Conservation (phyloP, 2,797 vertebrate genomes). For the Pseudopleuronectes americanus region DNA sequence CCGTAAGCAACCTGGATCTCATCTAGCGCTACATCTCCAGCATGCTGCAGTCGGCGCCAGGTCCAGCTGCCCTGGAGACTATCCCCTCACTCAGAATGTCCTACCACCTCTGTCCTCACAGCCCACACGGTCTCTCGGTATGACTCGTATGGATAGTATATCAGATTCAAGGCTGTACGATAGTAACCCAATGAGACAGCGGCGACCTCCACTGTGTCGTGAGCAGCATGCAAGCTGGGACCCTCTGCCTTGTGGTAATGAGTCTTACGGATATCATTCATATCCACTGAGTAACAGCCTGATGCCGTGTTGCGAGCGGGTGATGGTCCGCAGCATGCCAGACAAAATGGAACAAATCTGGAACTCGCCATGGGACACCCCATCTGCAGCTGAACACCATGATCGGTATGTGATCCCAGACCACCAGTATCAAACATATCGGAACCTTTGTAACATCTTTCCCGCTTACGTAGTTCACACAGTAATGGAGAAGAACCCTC, state of each 20-base stretch:
- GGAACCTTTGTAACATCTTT: conserved; percentile 99
- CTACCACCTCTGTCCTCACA: conserved; percentile 89
- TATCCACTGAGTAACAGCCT: conserved; percentile 93
- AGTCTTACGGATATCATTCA: conserved; percentile 92
- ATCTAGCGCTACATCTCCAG: conserved; percentile 90
- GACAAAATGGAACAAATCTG: conserved; percentile 99
- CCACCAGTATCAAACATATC: conserved; percentile 97
- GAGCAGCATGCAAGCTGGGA: conserved; percentile 99
- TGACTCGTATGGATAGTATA: conserved; percentile 99
- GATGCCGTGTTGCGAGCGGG: conserved; percentile 96
- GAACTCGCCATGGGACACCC: conserved; percentile 93
- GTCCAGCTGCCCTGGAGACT: conserved; percentile 96
- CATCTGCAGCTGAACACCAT: conserved; percentile 84
- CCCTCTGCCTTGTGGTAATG: conserved; percentile 90
- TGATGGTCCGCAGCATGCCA: conserved; percentile 98
- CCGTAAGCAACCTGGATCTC: conserved; percentile 90
- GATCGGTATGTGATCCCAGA: conserved; percentile 94
- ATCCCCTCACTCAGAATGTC: conserved; percentile 88
- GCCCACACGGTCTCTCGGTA: conserved; percentile 93
- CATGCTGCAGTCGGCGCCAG: conserved; percentile 89
- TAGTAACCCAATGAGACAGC: conserved; percentile 93
- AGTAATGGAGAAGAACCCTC: conserved; percentile 99
- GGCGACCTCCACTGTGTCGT: conserved; percentile 94
- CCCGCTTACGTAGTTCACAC: conserved; percentile 94
- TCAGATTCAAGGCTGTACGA: conserved; percentile 98